These are phyloP conservation scores for Sarcoramphus papa DNA, from an alignment of 2,797 vertebrate species.

Conservation along the genomic window DNA sequence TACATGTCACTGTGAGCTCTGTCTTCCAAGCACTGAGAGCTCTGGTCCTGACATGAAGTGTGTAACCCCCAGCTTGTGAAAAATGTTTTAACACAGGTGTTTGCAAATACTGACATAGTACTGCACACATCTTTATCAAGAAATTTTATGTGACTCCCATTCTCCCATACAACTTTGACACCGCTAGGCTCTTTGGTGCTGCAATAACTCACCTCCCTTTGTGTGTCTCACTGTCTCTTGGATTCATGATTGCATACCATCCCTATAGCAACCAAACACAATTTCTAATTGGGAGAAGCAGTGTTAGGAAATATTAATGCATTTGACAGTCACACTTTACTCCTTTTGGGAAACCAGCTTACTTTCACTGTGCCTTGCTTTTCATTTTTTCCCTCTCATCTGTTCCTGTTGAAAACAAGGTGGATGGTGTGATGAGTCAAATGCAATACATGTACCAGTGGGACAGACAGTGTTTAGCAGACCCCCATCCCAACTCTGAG, in stretches of 20 bases:
- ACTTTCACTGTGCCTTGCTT: neutral
- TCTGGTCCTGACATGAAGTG: neutral
- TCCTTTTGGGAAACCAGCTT: neutral
- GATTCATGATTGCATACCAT: neutral
- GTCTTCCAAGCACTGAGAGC: neutral
- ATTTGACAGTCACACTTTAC: neutral
- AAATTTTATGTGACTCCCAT: neutral
- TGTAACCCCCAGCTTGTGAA: neutral
- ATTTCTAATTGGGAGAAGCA: neutral
- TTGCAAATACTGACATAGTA: neutral
- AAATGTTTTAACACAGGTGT: neutral
- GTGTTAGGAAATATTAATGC: neutral
- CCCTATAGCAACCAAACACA: neutral
- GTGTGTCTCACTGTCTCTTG: neutral
- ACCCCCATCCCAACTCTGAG: neutral
- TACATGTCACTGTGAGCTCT: neutral
- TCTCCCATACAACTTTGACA: neutral
- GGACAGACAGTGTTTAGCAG: neutral
- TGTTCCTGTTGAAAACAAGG: neutral
- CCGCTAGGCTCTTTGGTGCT: neutral
- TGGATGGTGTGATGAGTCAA: neutral
- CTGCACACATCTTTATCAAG: neutral
- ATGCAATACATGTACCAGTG: too few species aligned
- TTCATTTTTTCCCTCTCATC: neutral
- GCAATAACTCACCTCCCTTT: neutral